Base-by-base conservation (phyloP, 2,888 invertebrate species). In the Leucophenga maculata region DNA sequence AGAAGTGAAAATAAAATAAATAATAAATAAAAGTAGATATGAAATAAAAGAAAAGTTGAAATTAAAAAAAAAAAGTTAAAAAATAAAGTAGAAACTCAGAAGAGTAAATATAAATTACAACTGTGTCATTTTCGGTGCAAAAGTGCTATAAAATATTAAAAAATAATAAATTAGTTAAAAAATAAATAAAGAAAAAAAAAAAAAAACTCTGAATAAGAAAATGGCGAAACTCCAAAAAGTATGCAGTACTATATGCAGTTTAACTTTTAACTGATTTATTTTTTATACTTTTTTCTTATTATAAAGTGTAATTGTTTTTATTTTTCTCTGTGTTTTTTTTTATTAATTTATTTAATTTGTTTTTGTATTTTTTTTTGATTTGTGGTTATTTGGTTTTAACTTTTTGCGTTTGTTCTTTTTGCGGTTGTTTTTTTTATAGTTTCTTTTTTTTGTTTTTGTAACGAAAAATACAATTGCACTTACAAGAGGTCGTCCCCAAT, bases 401-500 rank as follows among this genome's bases (percentile, higher is more conserved):
- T 62, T 59, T 4, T 44, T 44, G 32, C 39, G 67, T n/a, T n/a
- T 69, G 26, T 72, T 72, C 67, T 62, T 59, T 4, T 44, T 44
- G 32, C 39, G 67, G 50, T 70, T 72, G 67, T 71, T 75, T 66
- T 48, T 70, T 73, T 75, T 68, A 57, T 68, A 69, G 52, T 72
- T 68, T 67, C 69, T 72, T 62, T 52, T 69, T 65, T 13, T 69
- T 68, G 62, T 62, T 69, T 70, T 78, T 82, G 80, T 76, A 81
- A 86, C 82, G 85, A 85, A 86, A 86, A 86, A 86, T 86, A 88
- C 87, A 87, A 87, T 88, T 89, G 88, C 92, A 95, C 95, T 95
- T 95, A 95, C 95, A 92, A 95, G 94, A 94, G 95, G 95, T 93
- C 95, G 93, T 92, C 95, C 96, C 95, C 95, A 95, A 94, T 96